Conservation (phyloP, 2,888 invertebrate species). For the Marasmarcha lunaedactyla region DNA sequence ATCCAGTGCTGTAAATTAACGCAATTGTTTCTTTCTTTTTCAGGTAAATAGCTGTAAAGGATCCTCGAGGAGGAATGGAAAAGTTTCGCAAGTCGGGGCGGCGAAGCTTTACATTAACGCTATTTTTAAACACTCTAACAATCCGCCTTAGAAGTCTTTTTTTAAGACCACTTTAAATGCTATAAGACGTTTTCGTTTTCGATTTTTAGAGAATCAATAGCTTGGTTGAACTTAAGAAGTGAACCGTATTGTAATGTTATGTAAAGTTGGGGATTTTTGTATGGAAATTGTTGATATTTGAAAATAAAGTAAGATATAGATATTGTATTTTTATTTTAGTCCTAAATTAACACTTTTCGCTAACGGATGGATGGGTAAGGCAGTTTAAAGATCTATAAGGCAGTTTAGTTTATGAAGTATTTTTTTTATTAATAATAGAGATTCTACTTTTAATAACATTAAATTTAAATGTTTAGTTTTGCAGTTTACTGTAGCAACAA, state of each 20-base stretch:
- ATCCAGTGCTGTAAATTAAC: slow-evolving; percentile 64
- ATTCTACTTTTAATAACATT: too few relatives aligned
- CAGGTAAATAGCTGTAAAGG: slow-evolving; percentile 63
- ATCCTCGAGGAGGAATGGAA: slow-evolving; percentile 28
- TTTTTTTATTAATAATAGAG: too few relatives aligned
- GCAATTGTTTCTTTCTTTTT: slow-evolving; percentile 56
- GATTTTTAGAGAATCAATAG: too few relatives aligned
- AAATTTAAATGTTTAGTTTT: too few relatives aligned
- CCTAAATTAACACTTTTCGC: slow-evolving; percentile 1
- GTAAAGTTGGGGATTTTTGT: too few relatives aligned
- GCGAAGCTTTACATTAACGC: too few relatives aligned
- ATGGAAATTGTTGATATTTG: slow-evolving; percentile 6
- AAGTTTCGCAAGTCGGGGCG: slow-evolving; percentile 29
- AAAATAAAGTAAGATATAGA: slow-evolving; percentile 21
- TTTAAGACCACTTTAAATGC: background rate
- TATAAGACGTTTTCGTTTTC: too few relatives aligned
- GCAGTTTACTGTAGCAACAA: too few relatives aligned
- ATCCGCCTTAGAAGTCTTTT: background rate
- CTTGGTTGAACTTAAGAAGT: background rate
- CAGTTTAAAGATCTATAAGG: too few relatives aligned
- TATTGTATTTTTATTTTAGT: slow-evolving; percentile 27
- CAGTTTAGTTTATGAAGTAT: too few relatives aligned
- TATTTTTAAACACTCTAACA: background rate
- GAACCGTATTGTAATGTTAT: background rate
- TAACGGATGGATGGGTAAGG: too few relatives aligned